Base-by-base conservation (phyloP, 2,888 invertebrate species). In the Lepeophtheirus nordmannii region DNA sequence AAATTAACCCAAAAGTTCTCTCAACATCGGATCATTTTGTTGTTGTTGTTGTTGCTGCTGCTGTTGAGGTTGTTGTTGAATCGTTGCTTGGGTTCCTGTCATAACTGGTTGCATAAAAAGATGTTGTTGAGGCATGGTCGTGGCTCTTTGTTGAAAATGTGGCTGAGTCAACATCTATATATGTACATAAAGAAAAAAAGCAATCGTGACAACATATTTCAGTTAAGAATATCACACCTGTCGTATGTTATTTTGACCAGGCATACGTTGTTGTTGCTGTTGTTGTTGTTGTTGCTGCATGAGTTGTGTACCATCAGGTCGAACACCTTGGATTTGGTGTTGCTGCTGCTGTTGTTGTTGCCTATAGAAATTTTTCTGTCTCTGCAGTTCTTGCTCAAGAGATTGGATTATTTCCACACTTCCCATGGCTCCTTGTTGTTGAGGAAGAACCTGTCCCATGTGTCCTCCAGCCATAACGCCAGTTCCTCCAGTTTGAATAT, bases 71-170 rank as follows among this genome's bases (percentile, higher is more conserved):
- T 60, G 60, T n/a, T 60, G 60, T 10, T 22, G 60, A 30, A 30
- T 60, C 22, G 17, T 23, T 38, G 30, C 39, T 30, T 22, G 30
- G 17, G 30, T 17, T 37, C 37, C 14, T 10, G 38, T 60, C 60
- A 60, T 60, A 11, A 30, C 60, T 57, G 37, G 60, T 37, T 60
- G 60, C 23, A 38, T 23, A 60, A 60, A 60, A 17, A 38, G 60
- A 14, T n/a, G 60, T 60, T 60, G 60, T 46, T 46, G 53, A 10
- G 20, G 60, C 23, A 46, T 46, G 53, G 53, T 14, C 17, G 53
- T 17, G 14, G 53, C 53, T 17, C 53, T 46, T 8, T 46, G 53
- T 46, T 46, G 53, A 46, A 46, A 46, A 17, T 46, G 53, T n/a
- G 53, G 53, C 7, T 46, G 53, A 46, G 2, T 46, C n/a, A 46